Conservation (phyloP, 2,797 vertebrate species). For the Coendou prehensilis region DNA sequence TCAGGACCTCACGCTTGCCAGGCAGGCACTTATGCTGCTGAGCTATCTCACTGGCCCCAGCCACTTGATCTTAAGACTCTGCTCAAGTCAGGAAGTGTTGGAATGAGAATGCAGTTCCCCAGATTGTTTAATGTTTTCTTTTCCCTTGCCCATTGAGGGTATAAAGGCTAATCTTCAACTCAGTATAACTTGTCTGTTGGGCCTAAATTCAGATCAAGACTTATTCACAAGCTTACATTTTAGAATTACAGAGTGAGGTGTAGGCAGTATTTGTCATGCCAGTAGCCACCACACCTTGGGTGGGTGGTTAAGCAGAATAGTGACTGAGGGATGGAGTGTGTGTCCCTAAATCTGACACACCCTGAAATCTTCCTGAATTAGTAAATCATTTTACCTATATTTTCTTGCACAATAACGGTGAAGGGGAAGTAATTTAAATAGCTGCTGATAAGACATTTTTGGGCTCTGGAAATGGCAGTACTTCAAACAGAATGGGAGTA, state of each 20-base stretch:
- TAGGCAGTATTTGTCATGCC: slow-evolving; percentile 63
- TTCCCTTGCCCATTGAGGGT: slow-evolving; percentile 18
- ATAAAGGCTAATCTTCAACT: slow-evolving; percentile 49
- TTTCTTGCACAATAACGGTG: slow-evolving; percentile 64
- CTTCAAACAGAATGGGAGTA: slow-evolving; percentile 63
- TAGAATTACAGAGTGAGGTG: slow-evolving; percentile 49
- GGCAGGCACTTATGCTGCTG: no score
- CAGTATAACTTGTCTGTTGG: slow-evolving; percentile 35
- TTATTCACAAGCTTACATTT: slow-evolving; percentile 62
- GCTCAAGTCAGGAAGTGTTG: slow-evolving; percentile 3
- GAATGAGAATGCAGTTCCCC: slow-evolving; percentile 60
- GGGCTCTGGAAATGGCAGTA: slow-evolving; percentile 63
- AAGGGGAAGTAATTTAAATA: slow-evolving; percentile 69
- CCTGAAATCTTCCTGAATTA: slow-evolving; percentile 71
- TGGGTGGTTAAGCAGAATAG: slow-evolving; percentile 54
- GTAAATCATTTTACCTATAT: slow-evolving; percentile 68
- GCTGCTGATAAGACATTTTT: slow-evolving; percentile 64
- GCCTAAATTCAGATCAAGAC: slow-evolving; percentile 49
- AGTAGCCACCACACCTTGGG: slow-evolving; percentile 58
- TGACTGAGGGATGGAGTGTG: slow-evolving; percentile 66
- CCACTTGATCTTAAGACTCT: slow-evolving; percentile 8
- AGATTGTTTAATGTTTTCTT: slow-evolving; percentile 47
- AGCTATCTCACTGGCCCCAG: neutral
- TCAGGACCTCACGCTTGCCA: no score
- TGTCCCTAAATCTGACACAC: slow-evolving; percentile 51